Base-by-base conservation (phyloP, 2,888 invertebrate species). In the Pandemis cinnamomeana region DNA sequence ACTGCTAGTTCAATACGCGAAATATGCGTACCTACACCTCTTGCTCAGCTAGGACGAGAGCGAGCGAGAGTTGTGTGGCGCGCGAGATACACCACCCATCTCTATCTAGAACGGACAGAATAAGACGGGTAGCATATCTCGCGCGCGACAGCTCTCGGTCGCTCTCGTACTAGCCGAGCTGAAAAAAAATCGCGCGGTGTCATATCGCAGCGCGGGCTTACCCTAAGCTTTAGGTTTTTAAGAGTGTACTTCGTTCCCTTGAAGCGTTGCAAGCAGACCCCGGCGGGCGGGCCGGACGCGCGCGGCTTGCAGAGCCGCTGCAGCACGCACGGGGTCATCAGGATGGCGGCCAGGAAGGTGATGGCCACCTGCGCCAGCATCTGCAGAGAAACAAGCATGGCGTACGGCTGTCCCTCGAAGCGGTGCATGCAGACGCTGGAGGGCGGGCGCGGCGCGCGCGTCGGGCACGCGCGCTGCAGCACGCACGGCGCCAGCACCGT, bases 341-440 rank as follows among this genome's bases (percentile, higher is more conserved):
- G 84, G 2, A 55, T 2, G 2, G 55, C 55, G 8, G 55, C 55
- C 15, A 55, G 55, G 7, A 55, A 3, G 64, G 82, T 77, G 74
- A 87, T 88, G 77, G 89, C 76, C 80, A 83, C 46, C 78, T 78
- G 79, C 69, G 75, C 8, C 70, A 70, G 53, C 64, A 64, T 27
- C 64, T 5, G n/a, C 51, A n/a, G 51, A n/a, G n/a, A 5, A 20
- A 1, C 15, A 46, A 46, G 46, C 46, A 11, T 10, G 6, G 27
- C 58, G 58, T 58, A 58, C 58, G 58, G 58, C 5, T 27, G 64
- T 20, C 36, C 48, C 62, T 79, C 80, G 46, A 88, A 75, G 44
- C 88, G 86, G 64, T 91, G 92, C 91, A 92, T 87, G 86, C 92
- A 92, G 64, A 92, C 90, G 81, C 84, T 82, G 80, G 91, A 86